Conservation (phyloP, 2,888 invertebrate genomes). For the Cryptophagus acutangulus region DNA sequence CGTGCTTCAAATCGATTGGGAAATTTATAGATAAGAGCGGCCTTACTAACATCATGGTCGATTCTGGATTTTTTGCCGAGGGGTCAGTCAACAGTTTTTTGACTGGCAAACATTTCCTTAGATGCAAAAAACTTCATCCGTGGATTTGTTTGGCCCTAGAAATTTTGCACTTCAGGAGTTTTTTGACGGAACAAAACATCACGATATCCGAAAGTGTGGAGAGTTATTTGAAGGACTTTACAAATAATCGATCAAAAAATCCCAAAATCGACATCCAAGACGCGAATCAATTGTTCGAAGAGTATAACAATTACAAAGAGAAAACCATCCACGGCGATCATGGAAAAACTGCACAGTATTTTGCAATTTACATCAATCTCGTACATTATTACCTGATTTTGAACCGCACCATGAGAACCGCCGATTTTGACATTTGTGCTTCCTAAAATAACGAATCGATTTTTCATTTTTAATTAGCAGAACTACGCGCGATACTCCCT, state of each 20-base stretch:
- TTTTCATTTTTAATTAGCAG: slow-evolving; percentile 13
- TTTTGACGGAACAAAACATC: slow-evolving; percentile 7
- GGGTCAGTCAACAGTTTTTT: slow-evolving; percentile 32
- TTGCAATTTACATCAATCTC: slow-evolving; percentile 24
- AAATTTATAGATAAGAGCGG: slow-evolving; percentile 32
- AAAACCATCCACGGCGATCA: slow-evolving; percentile 3
- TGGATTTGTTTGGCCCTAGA: slow-evolving; percentile 24
- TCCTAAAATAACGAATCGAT: slow-evolving; percentile 26
- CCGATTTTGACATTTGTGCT: slow-evolving; percentile 28
- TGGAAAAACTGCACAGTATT: slow-evolving; percentile 11
- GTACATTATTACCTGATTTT: slow-evolving; percentile 30
- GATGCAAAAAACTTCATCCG: slow-evolving; percentile 32
- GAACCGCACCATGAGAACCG: slow-evolving; percentile 28
- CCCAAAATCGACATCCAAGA: too few relatives aligned
- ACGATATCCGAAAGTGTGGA: not conserved
- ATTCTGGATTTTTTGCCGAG: slow-evolving; percentile 26
- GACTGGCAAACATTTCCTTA: slow-evolving; percentile 32
- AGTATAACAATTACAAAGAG: slow-evolving; percentile 6
- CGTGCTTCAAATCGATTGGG: slow-evolving; percentile 37
- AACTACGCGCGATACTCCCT: slow-evolving; percentile 22
- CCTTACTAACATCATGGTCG: slow-evolving; percentile 25
- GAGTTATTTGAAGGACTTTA: not conserved
- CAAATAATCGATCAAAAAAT: too few relatives aligned
- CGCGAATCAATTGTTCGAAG: not conserved
- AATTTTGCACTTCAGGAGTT: slow-evolving; percentile 21